Base-by-base conservation (phyloP, 2,113 vertebrate species). In the Girardinichthys multiradiatus region DNA sequence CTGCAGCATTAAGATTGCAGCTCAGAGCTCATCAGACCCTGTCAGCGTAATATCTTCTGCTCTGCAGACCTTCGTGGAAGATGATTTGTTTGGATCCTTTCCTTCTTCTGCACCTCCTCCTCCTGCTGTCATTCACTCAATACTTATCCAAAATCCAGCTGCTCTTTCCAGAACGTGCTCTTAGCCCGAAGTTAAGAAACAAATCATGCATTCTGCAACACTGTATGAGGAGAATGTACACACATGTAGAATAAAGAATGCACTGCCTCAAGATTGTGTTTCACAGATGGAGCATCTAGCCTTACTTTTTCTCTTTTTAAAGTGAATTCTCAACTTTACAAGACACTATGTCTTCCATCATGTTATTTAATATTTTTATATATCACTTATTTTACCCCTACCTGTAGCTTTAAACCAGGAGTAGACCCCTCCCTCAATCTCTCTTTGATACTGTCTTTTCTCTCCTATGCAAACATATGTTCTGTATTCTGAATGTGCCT, bases 11-110 rank as follows among this genome's bases (percentile, higher is more conserved):
- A 89, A 86, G 84, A 87, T 76, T 82, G 78, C 68, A 74, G 61
- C 81, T 84, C 21, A 84, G 70, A 83, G 78, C 19, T 2, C 9
- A 0, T 78, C 64, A 51, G 64, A 84, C 76, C 81, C 69, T 77
- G 83, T 79, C 85, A 71, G 74, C 15, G 28, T 57, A 74, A 17
- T 90, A 92, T 92, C 90, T 91, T 68, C 21, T 82, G 85, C 87
- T 45, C 76, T 78, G 77, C 87, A 91, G 84, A 77, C 76, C 70
- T 81, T 79, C 71, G 62, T 24, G 67, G 51, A 51, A 71, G 81
- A 83, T 59, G 83, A 86, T 76, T 88, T 89, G 86, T 90, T 88
- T 81, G 82, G 64, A 72, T 77, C 72, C 64, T 65, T 76, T 72
- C 60, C 72, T 84, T 70, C 74, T 54, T 60, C 72, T 28, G 45